Evolutionary conservation across 2,113 vertebrate species (phyloP).

Genomic region (Xenopus borealis): DNA sequence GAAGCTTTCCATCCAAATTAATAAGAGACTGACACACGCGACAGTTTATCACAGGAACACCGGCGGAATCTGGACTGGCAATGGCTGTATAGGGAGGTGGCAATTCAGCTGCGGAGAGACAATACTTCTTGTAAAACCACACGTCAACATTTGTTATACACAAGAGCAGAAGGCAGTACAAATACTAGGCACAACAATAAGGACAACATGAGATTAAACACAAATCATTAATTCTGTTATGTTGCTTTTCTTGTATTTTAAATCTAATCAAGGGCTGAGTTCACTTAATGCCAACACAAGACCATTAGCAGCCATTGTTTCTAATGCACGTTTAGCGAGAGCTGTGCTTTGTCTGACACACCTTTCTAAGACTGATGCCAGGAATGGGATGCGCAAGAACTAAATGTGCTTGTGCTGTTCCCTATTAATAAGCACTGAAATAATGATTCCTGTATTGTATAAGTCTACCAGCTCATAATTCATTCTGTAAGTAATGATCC

Average conservation of each 20-base stretch:
- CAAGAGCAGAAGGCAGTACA: neutral
- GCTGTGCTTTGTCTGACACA: too few species aligned
- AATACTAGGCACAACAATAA: neutral
- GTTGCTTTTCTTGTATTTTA: neutral
- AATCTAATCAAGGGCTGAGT: neutral
- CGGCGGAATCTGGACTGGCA: constrained; percentile 81
- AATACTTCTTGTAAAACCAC: neutral
- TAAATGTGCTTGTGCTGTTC: neutral
- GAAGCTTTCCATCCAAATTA: constrained; percentile 94
- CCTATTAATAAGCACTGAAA: neutral
- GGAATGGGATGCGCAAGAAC: neutral
- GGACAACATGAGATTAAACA: neutral
- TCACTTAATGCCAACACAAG: neutral
- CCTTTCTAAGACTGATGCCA: neutral
- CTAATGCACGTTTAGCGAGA: too few species aligned
- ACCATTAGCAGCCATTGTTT: neutral
- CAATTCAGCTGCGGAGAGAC: constrained; percentile 81
- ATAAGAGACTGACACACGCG: constrained; percentile 94
- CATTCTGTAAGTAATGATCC: neutral
- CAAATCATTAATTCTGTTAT: neutral
- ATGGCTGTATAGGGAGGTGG: constrained; percentile 96
- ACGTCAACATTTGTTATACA: constrained; percentile 24
- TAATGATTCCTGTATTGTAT: neutral
- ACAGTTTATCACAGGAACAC: constrained; percentile 93
- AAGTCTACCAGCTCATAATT: neutral